phyloP scores from a whole-genome alignment of 2,797 vertebrate genomes.

The Oryzias sinensis region DNA sequence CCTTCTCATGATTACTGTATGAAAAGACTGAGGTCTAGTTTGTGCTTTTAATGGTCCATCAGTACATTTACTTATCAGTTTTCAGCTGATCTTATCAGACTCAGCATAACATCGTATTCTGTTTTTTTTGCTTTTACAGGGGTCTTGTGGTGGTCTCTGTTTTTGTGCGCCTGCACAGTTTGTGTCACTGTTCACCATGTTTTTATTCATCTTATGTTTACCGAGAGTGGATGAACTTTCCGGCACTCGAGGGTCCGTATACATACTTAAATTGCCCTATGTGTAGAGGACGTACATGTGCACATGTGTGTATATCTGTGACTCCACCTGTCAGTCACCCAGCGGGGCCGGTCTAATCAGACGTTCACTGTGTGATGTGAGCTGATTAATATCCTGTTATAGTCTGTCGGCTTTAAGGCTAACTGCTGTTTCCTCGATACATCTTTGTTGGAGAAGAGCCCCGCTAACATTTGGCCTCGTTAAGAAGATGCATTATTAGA shows the following conservation, averaged over 20 bases:
- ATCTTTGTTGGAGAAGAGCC: constrained; percentile 42
- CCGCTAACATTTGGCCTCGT: constrained; percentile 53
- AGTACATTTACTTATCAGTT: too few relatives aligned
- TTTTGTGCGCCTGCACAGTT: constrained; percentile 4
- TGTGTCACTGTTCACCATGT: constrained; percentile 22
- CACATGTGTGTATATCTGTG: constrained; percentile 22
- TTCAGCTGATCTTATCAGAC: too few relatives aligned
- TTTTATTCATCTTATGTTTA: not conserved
- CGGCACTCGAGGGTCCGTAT: constrained; percentile 6
- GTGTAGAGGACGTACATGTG: not conserved
- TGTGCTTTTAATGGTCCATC: too few relatives aligned
- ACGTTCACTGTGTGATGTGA: constrained; percentile 58
- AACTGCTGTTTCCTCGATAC: constrained; percentile 67
- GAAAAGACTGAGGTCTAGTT: too few relatives aligned
- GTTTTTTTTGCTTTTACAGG: too few relatives aligned
- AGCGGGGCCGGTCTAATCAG: constrained; percentile 69
- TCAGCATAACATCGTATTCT: too few relatives aligned
- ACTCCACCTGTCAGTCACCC: constrained; percentile 58
- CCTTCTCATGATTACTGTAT: too few relatives aligned
- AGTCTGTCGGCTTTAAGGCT: constrained; percentile 58
- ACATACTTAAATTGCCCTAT: not conserved
- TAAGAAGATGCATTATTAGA: constrained; percentile 46
- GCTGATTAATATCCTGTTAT: constrained; percentile 74
- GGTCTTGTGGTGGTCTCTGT: not conserved
- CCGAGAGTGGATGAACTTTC: constrained; percentile 3